Conservation (phyloP, 2,797 vertebrate species). For the Erpetoichthys calabaricus region DNA sequence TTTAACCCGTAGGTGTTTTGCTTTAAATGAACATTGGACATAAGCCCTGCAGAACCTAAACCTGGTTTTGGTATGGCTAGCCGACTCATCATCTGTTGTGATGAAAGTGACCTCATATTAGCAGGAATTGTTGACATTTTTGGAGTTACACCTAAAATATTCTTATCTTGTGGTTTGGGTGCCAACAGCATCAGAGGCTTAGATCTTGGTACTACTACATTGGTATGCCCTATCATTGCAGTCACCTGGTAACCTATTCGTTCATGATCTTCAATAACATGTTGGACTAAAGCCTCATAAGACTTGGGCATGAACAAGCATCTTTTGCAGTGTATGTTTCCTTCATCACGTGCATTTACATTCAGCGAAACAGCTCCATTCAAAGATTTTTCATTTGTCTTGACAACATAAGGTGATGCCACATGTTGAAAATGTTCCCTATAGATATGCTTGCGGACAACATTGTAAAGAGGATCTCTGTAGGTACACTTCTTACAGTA, state of each 20-base stretch:
- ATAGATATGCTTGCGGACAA: slow-evolving; percentile 98
- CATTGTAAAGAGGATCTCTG: slow-evolving; percentile 93
- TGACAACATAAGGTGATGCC: slow-evolving; percentile 85
- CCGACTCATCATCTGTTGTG: slow-evolving; percentile 74
- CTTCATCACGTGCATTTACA: slow-evolving; percentile 56
- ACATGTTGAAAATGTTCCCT: slow-evolving; percentile 98
- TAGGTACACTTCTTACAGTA: slow-evolving; percentile 99
- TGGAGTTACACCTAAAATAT: slow-evolving; percentile 74
- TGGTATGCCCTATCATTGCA: slow-evolving; percentile 96
- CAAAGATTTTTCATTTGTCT: slow-evolving; percentile 77
- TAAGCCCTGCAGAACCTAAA: slow-evolving; percentile 65
- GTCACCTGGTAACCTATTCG: slow-evolving; percentile 95
- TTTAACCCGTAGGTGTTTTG: slow-evolving; percentile 73
- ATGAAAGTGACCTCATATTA: slow-evolving; percentile 63
- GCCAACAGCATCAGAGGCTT: slow-evolving; percentile 83
- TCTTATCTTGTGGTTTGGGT: slow-evolving; percentile 79
- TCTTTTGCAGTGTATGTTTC: slow-evolving; percentile 90
- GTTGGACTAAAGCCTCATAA: slow-evolving; percentile 92
- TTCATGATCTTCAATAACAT: slow-evolving; percentile 96
- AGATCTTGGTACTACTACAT: slow-evolving; percentile 84
- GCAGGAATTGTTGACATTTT: slow-evolving; percentile 67
- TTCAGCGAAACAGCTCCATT: slow-evolving; percentile 52
- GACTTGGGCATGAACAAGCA: slow-evolving; percentile 95
- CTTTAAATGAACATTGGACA: slow-evolving; percentile 74
- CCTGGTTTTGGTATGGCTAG: slow-evolving; percentile 73